A percentile compares a stretch with the other conserved stretches of the same genome.
Evolutionary conservation across 2,113 vertebrate species (phyloP).

Genomic region (Hydropotes inermis): DNA sequence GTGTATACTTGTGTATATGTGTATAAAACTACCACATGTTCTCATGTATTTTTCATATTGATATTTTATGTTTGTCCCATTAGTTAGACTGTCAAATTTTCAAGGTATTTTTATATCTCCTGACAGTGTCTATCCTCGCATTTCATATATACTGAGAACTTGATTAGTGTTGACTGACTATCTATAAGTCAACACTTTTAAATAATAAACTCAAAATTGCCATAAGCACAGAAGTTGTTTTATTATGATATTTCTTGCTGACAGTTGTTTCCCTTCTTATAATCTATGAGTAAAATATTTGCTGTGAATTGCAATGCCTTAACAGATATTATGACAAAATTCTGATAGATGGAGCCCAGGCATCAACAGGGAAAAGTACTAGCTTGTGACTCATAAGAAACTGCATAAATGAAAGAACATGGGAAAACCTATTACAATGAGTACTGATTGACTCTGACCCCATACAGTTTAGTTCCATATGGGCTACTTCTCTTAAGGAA

Average conservation of each 20-base stretch:
- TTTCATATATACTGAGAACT: not conserved
- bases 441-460: not conserved
- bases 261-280: slow-evolving; percentile 11
- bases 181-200: not conserved
- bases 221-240: not conserved
- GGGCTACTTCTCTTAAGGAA: not conserved
- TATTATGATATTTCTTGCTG: not conserved
- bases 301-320: not conserved
- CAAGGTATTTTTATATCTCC: not conserved
- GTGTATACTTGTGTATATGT: not conserved
- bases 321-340: slow-evolving; percentile 27
- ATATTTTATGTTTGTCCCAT: not conserved
- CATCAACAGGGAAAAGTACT: not conserved
- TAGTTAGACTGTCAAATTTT: not conserved
- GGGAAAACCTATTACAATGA: not conserved
- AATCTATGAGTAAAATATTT: slow-evolving; percentile 29
- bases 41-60: not conserved
- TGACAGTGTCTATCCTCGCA: not conserved
- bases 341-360: not conserved
- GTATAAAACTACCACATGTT: not conserved
- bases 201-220: slow-evolving; percentile 14
- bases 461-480: not conserved
- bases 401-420: not conserved
- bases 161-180: not conserved
- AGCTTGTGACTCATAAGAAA: not conserved